These are phyloP conservation scores for Coracopsis vasa DNA, from an alignment of 2,113 vertebrate genomes.

Conservation along the genomic window DNA sequence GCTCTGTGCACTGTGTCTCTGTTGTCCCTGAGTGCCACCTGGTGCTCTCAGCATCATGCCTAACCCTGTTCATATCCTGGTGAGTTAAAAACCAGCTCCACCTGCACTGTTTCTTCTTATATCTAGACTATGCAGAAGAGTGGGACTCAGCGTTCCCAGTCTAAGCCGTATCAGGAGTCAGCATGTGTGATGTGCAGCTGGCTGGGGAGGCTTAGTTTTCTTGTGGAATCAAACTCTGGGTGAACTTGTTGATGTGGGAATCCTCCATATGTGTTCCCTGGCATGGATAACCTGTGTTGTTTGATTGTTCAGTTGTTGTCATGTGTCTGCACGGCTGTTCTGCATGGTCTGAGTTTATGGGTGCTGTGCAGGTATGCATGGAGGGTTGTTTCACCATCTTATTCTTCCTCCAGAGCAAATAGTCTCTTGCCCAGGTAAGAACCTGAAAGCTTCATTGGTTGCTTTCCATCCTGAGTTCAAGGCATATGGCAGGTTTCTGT, in stretches of 20 bases:
- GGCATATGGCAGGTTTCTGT: not conserved
- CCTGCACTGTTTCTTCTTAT: not conserved
- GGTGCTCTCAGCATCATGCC: not conserved
- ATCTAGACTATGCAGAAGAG: not conserved
- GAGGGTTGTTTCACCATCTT: not conserved
- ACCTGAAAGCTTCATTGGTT: not conserved
- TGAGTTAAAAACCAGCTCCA: not conserved
- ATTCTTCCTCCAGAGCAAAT: not conserved
- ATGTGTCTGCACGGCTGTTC: fast-evolving
- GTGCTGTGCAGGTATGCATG: not conserved
- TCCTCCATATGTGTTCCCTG: not conserved
- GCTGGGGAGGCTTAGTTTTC: not conserved
- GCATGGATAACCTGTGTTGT: not conserved
- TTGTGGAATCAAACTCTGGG: not conserved
- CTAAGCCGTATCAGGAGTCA: not conserved
- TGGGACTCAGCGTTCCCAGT: not conserved
- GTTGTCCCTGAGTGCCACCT: not conserved
- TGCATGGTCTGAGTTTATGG: fast-evolving
- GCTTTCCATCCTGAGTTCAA: not conserved
- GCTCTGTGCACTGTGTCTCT: not conserved
- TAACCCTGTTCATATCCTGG: fast-evolving
- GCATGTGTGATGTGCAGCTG: fast-evolving
- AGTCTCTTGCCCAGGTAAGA: not conserved
- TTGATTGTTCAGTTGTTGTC: not conserved
- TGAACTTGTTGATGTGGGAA: not conserved